These are phyloP conservation scores for Agriopis aurantiaria DNA, from an alignment of 2,888 invertebrate species.

Conservation along the genomic window DNA sequence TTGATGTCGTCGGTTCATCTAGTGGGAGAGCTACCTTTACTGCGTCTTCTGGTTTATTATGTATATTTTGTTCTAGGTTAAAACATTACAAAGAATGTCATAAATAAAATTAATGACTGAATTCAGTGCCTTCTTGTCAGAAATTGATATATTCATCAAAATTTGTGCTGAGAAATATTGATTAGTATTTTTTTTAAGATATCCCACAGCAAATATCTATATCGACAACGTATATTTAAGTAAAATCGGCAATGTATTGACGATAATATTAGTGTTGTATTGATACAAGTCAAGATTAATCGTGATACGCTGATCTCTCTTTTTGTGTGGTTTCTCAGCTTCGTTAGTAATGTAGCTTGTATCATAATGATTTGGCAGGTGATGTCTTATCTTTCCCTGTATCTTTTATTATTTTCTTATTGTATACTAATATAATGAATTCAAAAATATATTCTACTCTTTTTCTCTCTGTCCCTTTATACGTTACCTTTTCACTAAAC, in stretches of 20 bases:
- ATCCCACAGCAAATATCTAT: not conserved
- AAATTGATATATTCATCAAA: too few species aligned
- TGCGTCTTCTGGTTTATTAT: too few species aligned
- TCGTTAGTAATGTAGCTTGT: conserved; percentile 23
- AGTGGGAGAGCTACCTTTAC: too few species aligned
- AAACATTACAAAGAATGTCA: too few species aligned
- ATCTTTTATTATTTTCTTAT: not conserved
- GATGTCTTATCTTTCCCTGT: conserved; percentile 4
- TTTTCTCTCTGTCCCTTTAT: not conserved
- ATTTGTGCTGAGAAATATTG: too few species aligned
- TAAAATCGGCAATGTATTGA: conserved; percentile 1
- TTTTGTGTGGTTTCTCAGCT: conserved; percentile 25
- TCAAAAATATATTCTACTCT: not conserved
- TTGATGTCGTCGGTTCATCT: too few species aligned
- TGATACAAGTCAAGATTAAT: conserved; percentile 32
- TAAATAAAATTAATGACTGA: too few species aligned
- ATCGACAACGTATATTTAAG: conserved; percentile 8
- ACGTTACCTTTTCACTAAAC: not conserved
- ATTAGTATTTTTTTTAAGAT: too few species aligned
- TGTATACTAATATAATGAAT: not conserved
- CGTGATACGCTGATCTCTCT: conserved; percentile 28
- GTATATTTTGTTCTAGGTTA: too few species aligned
- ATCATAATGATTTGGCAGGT: conserved; percentile 20
- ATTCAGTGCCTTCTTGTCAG: too few species aligned
- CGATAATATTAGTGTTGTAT: conserved; percentile 36